Evolutionary conservation across 2,888 invertebrate species (phyloP).

Genomic region (Metacarcinus magister): DNA sequence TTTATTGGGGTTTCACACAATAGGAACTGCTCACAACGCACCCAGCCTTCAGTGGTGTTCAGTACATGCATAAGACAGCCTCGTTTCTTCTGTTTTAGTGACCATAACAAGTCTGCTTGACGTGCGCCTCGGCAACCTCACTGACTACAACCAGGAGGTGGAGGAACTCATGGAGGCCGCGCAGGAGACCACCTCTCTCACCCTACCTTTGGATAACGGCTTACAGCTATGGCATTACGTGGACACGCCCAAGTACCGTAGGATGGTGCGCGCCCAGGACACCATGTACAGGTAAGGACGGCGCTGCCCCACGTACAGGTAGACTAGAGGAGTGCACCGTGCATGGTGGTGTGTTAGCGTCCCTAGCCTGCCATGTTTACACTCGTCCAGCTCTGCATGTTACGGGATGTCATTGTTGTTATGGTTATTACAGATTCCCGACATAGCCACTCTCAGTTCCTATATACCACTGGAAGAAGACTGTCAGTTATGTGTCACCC

Average conservation of each 20-base stretch:
- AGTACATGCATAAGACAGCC: background rate
- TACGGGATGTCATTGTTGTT: no score
- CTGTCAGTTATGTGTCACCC: no score
- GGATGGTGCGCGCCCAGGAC: constrained; percentile 89
- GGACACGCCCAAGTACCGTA: constrained; percentile 90
- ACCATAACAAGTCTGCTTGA: constrained; percentile 75
- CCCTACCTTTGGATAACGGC: constrained; percentile 89
- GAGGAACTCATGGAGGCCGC: constrained; percentile 89
- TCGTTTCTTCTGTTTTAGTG: constrained; percentile 64
- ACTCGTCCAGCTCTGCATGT: no score
- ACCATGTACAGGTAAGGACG: constrained; percentile 88
- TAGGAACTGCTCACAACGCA: background rate
- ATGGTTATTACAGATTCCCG: no score
- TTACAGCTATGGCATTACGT: constrained; percentile 89
- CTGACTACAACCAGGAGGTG: constrained; percentile 40
- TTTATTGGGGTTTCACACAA: background rate
- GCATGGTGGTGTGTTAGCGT: no score
- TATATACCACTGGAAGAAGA: no score
- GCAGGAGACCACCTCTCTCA: constrained; percentile 89
- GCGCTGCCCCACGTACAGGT: no score
- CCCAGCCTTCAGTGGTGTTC: background rate
- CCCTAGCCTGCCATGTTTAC: no score
- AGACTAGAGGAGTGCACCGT: no score
- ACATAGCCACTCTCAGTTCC: no score
- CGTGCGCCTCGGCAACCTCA: constrained; percentile 70